Evolutionary conservation across 2,797 vertebrate species (phyloP), one percentile per base, ranked within the genome.

Genomic region (Sebastes iracundus): DNA sequence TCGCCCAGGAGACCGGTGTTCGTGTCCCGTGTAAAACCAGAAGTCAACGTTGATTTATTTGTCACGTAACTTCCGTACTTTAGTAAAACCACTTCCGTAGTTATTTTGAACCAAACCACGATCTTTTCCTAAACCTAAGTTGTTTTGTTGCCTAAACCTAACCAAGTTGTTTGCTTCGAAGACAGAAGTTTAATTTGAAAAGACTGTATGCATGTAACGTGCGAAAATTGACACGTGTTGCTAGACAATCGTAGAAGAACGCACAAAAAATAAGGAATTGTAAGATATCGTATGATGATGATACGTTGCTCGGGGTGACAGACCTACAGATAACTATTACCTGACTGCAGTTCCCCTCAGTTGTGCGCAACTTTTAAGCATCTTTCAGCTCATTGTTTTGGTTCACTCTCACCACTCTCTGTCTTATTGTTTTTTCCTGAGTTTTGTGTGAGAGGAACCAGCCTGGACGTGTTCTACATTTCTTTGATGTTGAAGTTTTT

Each of bases 391-490:
- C 11, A 22, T 33, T 55, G 65, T 42, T 59, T 60, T 42, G 62
- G 13, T 46, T 77, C 6, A 42, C 7, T 38, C 23, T 62, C 9
- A n/a, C 7, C 1, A 12, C 10, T 75, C 5, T 42, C 6, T 42
- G 14, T 42, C 38, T 42, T 1, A 77, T 70, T 69, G 61, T 59
- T 53, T 75, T 75, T 35, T 35, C 33, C 76, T 60, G 56, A 70
- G 65, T 80, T 81, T 62, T 28, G 42, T 12, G 12, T 68, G n/a
- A 72, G 66, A 46, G 23, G 25, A 59, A 63, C 22, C 49, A 62
- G 49, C 52, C 58, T 25, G 27, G 2, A 35, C 35, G 2, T 58
- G 42, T 71, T 72, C 75, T 38, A 72, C 13, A 38, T 66, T 27
- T 59, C 16, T 60, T 77, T 52, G 5, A 33, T 18, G 67, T 77